A percentile compares a stretch with the other conserved stretches of the same genome.
phyloP scores from a whole-genome alignment of 1,140 invertebrate species.

The Heliconius nattereri region DNA sequence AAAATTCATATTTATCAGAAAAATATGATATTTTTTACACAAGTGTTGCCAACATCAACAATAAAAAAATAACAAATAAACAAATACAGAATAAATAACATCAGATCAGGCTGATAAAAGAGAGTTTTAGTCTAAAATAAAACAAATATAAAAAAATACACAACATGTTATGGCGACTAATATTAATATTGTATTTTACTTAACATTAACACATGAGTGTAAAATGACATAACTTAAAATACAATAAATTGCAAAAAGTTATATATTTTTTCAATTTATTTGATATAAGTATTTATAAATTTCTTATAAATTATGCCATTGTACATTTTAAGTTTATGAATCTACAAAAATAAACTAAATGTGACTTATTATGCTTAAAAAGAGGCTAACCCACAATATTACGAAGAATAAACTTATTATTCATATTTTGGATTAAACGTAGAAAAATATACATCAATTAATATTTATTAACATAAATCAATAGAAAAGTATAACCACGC shows the following conservation, averaged over 20 bases:
- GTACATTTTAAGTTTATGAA: not conserved
- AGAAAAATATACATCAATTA: not conserved
- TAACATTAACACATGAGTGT: too few species aligned
- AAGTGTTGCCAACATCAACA: not conserved
- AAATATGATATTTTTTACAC: too few species aligned
- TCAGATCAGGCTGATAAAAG: constrained; percentile 5
- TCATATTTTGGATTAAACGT: not conserved
- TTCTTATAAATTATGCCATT: not conserved
- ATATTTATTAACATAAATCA: not conserved
- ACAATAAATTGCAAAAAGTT: too few species aligned
- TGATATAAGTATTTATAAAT: not conserved
- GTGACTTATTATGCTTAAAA: not conserved
- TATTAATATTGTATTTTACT: too few species aligned
- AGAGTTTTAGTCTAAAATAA: not conserved
- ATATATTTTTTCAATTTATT: too few species aligned
- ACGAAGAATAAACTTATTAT: not conserved
- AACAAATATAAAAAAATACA: not conserved
- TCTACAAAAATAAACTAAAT: not conserved
- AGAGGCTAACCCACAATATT: not conserved
- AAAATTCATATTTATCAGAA: too few species aligned
- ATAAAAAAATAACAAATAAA: not conserved
- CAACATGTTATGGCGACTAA: too few species aligned
- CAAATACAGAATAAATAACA: not conserved
- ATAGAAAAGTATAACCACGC: not conserved
- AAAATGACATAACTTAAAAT: too few species aligned